A percentile compares a stretch with the other conserved stretches of the same genome.
These are phyloP conservation scores for Erebia aethiops DNA, from an alignment of 2,888 invertebrate genomes.

Conservation along the genomic window DNA sequence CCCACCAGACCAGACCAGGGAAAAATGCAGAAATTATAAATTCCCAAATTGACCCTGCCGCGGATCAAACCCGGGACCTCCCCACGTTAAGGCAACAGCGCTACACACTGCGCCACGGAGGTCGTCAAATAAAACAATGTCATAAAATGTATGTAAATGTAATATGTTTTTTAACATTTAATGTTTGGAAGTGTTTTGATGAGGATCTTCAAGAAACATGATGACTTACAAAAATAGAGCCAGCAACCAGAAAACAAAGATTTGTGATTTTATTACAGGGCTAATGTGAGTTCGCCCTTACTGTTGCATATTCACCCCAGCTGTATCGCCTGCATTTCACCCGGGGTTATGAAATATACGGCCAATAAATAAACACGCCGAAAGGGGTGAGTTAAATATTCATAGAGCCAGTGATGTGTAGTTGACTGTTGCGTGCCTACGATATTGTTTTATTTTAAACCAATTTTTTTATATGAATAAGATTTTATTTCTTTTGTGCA, in stretches of 20 bases:
- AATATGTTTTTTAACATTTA: too few species aligned
- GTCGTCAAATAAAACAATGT: too few species aligned
- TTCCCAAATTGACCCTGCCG: too few species aligned
- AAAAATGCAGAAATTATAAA: too few species aligned
- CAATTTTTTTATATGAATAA: too few species aligned
- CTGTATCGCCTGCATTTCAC: slow-evolving; percentile 71
- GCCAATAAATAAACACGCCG: slow-evolving; percentile 78
- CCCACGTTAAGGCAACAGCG: too few species aligned
- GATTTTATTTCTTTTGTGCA: too few species aligned
- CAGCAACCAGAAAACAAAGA: background rate
- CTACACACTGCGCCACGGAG: too few species aligned
- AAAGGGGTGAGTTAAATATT: slow-evolving; percentile 82
- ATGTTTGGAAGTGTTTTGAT: too few species aligned
- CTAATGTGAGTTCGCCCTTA: slow-evolving; percentile 29
- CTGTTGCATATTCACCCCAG: slow-evolving; percentile 54
- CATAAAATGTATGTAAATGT: too few species aligned
- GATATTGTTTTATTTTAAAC: slow-evolving; percentile 7
- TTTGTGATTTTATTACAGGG: slow-evolving; percentile 10
- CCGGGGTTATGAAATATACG: slow-evolving; percentile 79
- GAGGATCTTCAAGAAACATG: background rate
- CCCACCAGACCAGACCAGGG: too few species aligned
- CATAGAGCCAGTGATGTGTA: slow-evolving; percentile 64
- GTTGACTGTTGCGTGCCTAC: background rate
- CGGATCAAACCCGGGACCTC: too few species aligned
- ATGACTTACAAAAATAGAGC: background rate